phyloP scores from a whole-genome alignment of 2,113 vertebrate genomes.

The Ceratotherium simum region DNA sequence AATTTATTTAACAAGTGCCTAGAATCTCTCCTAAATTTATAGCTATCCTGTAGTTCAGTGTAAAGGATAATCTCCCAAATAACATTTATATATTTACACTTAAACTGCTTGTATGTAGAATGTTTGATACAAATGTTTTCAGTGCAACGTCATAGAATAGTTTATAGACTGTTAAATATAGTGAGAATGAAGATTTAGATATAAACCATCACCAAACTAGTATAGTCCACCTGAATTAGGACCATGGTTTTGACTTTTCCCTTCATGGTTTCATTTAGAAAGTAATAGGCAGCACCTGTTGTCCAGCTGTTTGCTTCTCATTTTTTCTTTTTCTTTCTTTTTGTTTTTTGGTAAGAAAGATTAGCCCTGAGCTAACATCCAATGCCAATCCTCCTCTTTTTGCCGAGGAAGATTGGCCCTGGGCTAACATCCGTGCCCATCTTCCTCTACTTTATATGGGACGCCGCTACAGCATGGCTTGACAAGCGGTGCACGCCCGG shows the following conservation, averaged over 20 bases:
- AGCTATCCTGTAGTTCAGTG: background rate
- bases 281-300: background rate
- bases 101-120: background rate
- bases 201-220: background rate
- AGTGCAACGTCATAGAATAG: background rate
- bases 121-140: background rate
- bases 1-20: background rate
- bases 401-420: too few relatives aligned
- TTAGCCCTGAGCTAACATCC: too few relatives aligned
- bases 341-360: too few relatives aligned
- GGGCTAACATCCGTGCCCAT: too few relatives aligned
- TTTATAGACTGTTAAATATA: constrained; percentile 22
- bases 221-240: background rate
- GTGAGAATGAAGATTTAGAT: background rate
- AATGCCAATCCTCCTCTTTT: too few relatives aligned
- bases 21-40: constrained; percentile 1
- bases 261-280: background rate
- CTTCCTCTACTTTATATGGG: too few relatives aligned
- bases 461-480: too few relatives aligned
- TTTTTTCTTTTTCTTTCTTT: background rate
- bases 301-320: background rate
- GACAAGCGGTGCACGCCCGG: too few relatives aligned
- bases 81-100: background rate
- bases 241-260: background rate
- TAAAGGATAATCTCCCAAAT: constrained; percentile 16